A percentile compares a stretch with the other conserved stretches of the same genome.
Conservation (phyloP, 1,140 invertebrate species). For the Palaemon carinicauda region DNA sequence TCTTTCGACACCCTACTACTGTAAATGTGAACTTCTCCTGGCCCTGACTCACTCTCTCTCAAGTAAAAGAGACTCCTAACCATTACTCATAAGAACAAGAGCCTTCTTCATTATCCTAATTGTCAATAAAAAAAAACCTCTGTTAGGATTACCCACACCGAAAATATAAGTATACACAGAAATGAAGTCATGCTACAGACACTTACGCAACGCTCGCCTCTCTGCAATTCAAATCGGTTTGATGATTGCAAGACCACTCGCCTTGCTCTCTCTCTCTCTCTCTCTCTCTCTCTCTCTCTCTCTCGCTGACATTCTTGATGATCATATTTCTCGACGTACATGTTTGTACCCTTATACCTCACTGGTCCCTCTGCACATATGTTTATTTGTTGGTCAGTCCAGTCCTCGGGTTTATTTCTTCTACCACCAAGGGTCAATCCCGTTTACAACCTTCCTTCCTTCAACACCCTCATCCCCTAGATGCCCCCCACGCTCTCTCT, state of each 20-base stretch:
- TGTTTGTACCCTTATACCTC: neutral
- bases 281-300: constrained; percentile 20
- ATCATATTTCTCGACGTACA: neutral
- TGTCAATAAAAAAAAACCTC: neutral
- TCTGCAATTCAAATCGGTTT: too few relatives aligned
- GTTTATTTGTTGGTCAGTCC: neutral
- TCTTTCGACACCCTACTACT: too few relatives aligned
- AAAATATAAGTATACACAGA: too few relatives aligned
- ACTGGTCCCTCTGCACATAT: neutral
- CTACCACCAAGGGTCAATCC: neutral
- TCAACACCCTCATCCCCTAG: neutral
- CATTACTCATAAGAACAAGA: too few relatives aligned
- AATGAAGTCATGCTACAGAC: too few relatives aligned
- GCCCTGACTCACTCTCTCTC: too few relatives aligned
- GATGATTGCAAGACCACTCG: too few relatives aligned
- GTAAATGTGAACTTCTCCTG: too few relatives aligned
- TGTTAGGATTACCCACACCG: neutral
- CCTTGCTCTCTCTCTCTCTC: neutral
- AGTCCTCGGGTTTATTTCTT: neutral
- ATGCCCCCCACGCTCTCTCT: neutral
- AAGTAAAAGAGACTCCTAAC: too few relatives aligned
- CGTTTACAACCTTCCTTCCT: neutral
- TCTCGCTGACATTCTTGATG: neutral
- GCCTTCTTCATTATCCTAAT: neutral
- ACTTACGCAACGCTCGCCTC: too few relatives aligned